A percentile compares a stretch with the other conserved stretches of the same genome.
phyloP scores from a whole-genome alignment of 2,797 vertebrate genomes.

The Masticophis lateralis region DNA sequence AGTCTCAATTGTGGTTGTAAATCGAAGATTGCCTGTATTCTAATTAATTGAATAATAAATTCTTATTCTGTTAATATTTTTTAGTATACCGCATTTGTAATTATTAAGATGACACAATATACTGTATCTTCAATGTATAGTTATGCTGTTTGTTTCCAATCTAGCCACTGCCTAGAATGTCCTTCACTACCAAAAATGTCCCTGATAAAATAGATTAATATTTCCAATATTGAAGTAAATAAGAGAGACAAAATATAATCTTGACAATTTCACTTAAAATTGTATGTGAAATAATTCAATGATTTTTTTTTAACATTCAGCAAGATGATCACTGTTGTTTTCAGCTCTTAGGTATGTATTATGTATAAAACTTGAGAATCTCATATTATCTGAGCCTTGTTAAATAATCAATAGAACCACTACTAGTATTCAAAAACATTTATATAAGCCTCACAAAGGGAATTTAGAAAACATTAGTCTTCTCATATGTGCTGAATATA shows the following conservation, averaged over 20 bases:
- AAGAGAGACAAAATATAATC: neutral
- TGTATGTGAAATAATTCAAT: neutral
- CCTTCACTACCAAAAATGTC: neutral
- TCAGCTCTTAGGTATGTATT: neutral
- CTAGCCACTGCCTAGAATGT: neutral
- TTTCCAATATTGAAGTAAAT: neutral
- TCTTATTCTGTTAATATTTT: neutral
- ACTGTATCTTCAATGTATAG: neutral
- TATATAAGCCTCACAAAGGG: neutral
- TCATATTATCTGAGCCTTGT: neutral
- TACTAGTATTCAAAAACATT: neutral
- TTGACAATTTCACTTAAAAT: neutral
- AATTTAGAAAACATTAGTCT: neutral
- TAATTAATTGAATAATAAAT: neutral
- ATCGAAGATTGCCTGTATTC: neutral
- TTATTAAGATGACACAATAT: neutral
- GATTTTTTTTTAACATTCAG: neutral
- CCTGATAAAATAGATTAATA: neutral
- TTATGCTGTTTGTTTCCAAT: neutral
- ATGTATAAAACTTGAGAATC: neutral
- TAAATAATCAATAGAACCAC: neutral
- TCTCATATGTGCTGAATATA: neutral
- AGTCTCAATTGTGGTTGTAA: neutral
- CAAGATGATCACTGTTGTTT: neutral
- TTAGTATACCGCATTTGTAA: neutral